Conservation (phyloP, 2,797 vertebrate genomes). For the Halcyon leucocephala region DNA sequence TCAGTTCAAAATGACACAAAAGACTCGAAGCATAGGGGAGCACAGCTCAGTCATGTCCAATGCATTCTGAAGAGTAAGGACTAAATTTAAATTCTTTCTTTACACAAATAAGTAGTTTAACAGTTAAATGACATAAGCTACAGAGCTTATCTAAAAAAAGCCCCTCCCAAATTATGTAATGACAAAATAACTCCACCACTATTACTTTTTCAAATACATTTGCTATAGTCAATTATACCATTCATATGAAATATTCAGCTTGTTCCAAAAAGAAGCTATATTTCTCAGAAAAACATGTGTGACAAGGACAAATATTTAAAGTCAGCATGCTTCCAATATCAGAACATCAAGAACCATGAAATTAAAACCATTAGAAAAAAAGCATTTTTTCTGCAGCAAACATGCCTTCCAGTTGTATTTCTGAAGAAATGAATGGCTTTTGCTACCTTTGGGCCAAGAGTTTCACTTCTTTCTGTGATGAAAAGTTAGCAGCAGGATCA, state of each 20-base stretch:
- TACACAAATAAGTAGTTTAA: not conserved
- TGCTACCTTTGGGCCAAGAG: not conserved
- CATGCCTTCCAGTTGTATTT: not conserved
- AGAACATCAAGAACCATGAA: not conserved
- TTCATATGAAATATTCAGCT: not conserved
- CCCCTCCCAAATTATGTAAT: not conserved
- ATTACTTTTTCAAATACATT: not conserved
- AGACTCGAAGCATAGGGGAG: not conserved
- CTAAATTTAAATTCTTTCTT: not conserved
- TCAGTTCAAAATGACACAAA: not conserved
- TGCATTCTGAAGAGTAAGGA: not conserved
- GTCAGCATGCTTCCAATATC: not conserved
- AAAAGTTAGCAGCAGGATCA: constrained; percentile 9
- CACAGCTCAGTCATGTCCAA: not conserved
- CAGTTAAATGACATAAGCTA: not conserved
- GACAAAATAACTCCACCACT: not conserved
- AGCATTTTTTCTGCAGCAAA: not conserved
- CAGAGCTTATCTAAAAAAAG: not conserved
- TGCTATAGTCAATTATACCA: not conserved
- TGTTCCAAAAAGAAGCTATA: not conserved
- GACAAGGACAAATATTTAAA: not conserved
- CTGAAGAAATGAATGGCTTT: not conserved
- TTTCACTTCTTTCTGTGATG: not conserved
- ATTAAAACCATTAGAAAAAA: not conserved
- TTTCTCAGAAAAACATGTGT: not conserved